These are phyloP conservation scores for Nomada hirtipes DNA, from an alignment of 2,888 invertebrate species.

Conservation along the genomic window DNA sequence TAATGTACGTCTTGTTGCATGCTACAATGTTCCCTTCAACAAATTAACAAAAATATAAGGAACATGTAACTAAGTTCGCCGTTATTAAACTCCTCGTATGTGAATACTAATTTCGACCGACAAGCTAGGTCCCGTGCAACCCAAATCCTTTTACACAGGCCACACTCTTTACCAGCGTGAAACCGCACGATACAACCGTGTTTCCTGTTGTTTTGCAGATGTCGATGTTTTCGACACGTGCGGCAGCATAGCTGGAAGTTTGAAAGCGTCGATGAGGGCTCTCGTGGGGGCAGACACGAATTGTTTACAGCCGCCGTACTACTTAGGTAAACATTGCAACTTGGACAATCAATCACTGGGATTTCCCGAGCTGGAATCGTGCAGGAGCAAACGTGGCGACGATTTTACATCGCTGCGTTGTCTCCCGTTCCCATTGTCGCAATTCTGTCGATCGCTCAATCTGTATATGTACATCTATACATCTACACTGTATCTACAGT, in stretches of 20 bases:
- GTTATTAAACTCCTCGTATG: no score
- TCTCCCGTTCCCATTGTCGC: neutral
- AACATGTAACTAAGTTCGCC: no score
- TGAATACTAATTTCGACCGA: no score
- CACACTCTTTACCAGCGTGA: neutral
- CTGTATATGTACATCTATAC: neutral
- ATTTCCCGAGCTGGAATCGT: neutral
- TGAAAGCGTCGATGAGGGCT: constrained; percentile 82
- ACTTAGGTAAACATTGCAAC: constrained; percentile 77
- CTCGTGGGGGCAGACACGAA: constrained; percentile 82
- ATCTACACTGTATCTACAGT: no score
- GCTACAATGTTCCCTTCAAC: no score
- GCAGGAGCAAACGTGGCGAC: neutral
- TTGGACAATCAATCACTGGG: neutral
- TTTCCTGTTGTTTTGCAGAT: constrained; percentile 37
- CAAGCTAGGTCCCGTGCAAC: neutral
- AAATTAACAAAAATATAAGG: no score
- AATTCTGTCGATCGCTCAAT: neutral
- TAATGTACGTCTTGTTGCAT: no score
- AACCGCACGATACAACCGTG: no score
- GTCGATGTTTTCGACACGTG: constrained; percentile 82
- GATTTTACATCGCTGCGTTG: neutral
- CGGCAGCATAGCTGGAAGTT: constrained; percentile 80
- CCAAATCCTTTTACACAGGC: neutral
- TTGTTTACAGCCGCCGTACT: constrained; percentile 82